These are phyloP conservation scores for Ochropacha duplaris DNA, from an alignment of 2,888 invertebrate genomes.

Conservation along the genomic window DNA sequence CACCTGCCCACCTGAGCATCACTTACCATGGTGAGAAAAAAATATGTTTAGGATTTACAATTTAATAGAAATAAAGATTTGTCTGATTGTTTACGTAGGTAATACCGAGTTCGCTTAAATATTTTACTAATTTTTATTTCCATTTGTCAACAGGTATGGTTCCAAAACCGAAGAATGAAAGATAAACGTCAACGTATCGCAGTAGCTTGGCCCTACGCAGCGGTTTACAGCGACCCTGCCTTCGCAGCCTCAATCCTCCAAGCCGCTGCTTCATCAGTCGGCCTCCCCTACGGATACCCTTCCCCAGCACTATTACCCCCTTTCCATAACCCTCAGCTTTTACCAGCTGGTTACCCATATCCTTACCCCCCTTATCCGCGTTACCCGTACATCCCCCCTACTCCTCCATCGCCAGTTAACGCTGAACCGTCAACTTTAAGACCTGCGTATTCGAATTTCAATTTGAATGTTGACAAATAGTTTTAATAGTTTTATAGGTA, in stretches of 20 bases:
- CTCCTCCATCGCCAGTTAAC: slow-evolving; percentile 72
- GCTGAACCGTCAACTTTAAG: slow-evolving; percentile 67
- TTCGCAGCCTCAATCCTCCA: slow-evolving; percentile 96
- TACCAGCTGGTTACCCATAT: slow-evolving; percentile 82
- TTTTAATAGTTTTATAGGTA: slow-evolving; percentile 19
- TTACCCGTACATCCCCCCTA: slow-evolving; percentile 82
- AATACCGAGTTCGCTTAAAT: background rate
- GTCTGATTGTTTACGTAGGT: too few species aligned
- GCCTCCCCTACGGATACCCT: slow-evolving; percentile 84
- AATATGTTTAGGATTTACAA: too few species aligned
- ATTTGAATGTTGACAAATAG: slow-evolving; percentile 76
- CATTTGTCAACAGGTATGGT: slow-evolving; percentile 92
- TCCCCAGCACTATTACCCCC: slow-evolving; percentile 83
- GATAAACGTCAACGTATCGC: slow-evolving; percentile 98
- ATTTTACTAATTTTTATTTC: slow-evolving; percentile 8
- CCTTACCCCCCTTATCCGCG: slow-evolving; percentile 81
- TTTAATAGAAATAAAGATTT: too few species aligned
- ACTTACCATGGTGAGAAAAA: too few species aligned
- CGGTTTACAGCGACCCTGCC: slow-evolving; percentile 96
- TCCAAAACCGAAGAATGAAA: slow-evolving; percentile 98
- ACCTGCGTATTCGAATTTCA: slow-evolving; percentile 77
- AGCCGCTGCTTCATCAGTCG: slow-evolving; percentile 90
- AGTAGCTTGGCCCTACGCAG: slow-evolving; percentile 97
- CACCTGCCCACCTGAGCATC: too few species aligned
- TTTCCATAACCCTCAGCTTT: slow-evolving; percentile 81